Evolutionary conservation across 2,797 vertebrate species (phyloP).

Genomic region (Rhinichthys osculus): DNA sequence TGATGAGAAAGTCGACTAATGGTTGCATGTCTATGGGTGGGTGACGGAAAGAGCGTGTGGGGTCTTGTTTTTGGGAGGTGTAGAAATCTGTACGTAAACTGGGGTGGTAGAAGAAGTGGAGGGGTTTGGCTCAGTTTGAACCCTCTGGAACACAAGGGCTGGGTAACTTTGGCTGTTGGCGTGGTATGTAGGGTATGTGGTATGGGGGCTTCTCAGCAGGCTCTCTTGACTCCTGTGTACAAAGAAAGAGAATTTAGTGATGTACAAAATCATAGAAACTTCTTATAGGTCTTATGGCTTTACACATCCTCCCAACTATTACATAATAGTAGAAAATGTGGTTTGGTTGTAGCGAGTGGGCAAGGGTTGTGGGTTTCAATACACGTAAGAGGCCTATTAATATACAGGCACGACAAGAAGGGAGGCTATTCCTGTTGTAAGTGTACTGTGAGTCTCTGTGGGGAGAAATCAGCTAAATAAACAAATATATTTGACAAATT

Average conservation of each 20-base stretch:
- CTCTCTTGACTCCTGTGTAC: slow-evolving; percentile 79
- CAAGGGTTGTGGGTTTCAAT: not conserved
- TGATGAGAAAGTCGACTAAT: slow-evolving; percentile 14
- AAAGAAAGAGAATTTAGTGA: not conserved
- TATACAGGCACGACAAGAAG: not conserved
- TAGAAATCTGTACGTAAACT: slow-evolving; percentile 72
- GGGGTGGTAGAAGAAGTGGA: slow-evolving; percentile 70
- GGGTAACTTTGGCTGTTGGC: slow-evolving; percentile 79
- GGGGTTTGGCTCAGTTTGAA: slow-evolving; percentile 69
- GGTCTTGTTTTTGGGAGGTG: slow-evolving; percentile 49
- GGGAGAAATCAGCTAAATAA: not conserved
- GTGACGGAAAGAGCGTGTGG: slow-evolving; percentile 54
- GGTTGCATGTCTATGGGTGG: slow-evolving; percentile 29
- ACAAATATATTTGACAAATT: not conserved
- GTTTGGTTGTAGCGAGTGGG: not conserved
- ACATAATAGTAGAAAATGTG: not conserved
- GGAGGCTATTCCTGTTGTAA: not conserved
- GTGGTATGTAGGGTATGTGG: slow-evolving; percentile 69
- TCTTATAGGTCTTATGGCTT: not conserved
- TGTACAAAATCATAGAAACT: not conserved
- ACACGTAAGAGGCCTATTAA: not conserved
- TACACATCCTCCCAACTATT: not conserved
- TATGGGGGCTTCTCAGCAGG: slow-evolving; percentile 74
- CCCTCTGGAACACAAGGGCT: slow-evolving; percentile 79
- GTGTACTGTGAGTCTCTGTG: not conserved